Conservation (phyloP, 1,140 invertebrate genomes). For the Caenorhabditis elegans region WBcel235 BX284606.5:2086001-2086500, state of each 20-base stretch:
- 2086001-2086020: too few species aligned
- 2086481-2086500: not conserved
- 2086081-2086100: too few species aligned
- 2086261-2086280: conserved; percentile 3
- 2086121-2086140: too few species aligned
- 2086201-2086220: not conserved
- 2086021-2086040: too few species aligned
- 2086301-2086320: conserved; percentile 23
- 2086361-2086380: not conserved
- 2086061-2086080: too few species aligned
- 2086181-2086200: not conserved
- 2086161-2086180: not conserved
- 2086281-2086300: conserved; percentile 17
- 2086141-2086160: too few species aligned
- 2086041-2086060: too few species aligned
- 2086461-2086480: not conserved
- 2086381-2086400: not conserved
- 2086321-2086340: conserved; percentile 11
- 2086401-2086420: conserved; percentile 15
- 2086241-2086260: not conserved
- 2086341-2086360: not conserved
- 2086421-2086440: conserved; percentile 1
- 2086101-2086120: too few species aligned
- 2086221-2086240: not conserved
- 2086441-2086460: not conserved